Evolutionary conservation across 2,888 invertebrate genomes (phyloP).

Genomic region (Clivina fossor): DNA sequence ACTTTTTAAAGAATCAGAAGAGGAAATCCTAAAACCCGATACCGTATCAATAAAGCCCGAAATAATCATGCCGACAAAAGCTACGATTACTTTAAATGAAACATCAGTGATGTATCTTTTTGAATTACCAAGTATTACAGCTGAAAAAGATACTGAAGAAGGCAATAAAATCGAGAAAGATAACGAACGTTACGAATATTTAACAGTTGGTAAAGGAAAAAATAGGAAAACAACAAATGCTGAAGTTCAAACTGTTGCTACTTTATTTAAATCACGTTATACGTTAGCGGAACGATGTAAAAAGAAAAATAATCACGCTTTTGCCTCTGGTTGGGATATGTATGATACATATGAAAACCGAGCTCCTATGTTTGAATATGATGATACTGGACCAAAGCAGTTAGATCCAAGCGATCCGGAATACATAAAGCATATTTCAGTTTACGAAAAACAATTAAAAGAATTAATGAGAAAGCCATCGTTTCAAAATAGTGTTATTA

Average conservation of each 20-base stretch:
- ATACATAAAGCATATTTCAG: constrained; percentile 52
- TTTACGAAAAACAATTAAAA: constrained; percentile 49
- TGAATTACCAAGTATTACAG: constrained; percentile 66
- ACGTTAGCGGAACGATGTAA: constrained; percentile 60
- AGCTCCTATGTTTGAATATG: not conserved
- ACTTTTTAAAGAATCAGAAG: not conserved
- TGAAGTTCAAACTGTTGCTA: constrained; percentile 69
- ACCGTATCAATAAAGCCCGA: not conserved
- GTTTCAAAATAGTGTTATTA: constrained; percentile 65
- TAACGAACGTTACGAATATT: constrained; percentile 67
- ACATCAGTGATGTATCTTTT: constrained; percentile 66
- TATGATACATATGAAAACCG: constrained; percentile 62
- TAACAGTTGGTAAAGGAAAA: constrained; percentile 68
- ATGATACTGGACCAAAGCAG: not conserved
- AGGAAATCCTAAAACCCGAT: not conserved
- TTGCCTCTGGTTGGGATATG: constrained; percentile 78
- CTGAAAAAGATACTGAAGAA: constrained; percentile 61
- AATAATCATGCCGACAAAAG: constrained; percentile 56
- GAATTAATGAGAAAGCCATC: constrained; percentile 47
- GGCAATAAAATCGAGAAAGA: constrained; percentile 60
- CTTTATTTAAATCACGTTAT: constrained; percentile 64
- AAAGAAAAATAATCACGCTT: constrained; percentile 61
- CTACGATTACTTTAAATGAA: constrained; percentile 66
- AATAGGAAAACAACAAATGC: constrained; percentile 66
- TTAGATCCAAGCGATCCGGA: constrained; percentile 37